Percentiles rank a stretch among this genome's conserved stretches.
Evolutionary conservation across 2,113 vertebrate genomes (phyloP).

Genomic region (Monopterus albus): DNA sequence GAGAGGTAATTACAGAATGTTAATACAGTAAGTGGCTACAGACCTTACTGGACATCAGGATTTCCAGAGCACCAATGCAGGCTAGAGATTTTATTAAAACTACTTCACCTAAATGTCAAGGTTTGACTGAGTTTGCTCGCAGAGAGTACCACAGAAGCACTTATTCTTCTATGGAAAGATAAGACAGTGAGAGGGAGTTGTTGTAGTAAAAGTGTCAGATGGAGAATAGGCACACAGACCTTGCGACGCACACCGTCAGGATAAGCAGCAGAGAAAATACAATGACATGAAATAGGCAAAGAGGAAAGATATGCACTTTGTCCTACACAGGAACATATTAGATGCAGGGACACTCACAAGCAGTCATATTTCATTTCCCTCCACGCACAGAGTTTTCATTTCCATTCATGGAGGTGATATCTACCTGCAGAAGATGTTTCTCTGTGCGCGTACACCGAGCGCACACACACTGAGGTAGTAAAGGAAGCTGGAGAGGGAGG

Average conservation of each 20-base stretch:
- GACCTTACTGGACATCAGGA: no score
- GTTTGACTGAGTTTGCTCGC: slow-evolving; percentile 29
- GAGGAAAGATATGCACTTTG: neutral
- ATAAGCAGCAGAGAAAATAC: slow-evolving; percentile 2
- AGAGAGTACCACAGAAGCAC: neutral
- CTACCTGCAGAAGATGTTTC: slow-evolving; percentile 39
- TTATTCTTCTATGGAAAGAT: slow-evolving; percentile 32
- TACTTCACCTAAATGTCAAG: slow-evolving; percentile 44
- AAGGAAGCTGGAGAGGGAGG: neutral
- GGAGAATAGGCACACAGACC: slow-evolving; percentile 11
- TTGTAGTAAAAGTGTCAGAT: slow-evolving; percentile 33
- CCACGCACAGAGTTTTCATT: slow-evolving; percentile 49
- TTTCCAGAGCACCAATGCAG: no score
- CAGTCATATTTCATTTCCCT: slow-evolving; percentile 52
- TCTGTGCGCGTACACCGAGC: neutral
- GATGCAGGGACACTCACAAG: slow-evolving; percentile 25
- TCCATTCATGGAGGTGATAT: slow-evolving; percentile 38
- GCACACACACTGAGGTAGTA: neutral
- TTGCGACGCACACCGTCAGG: slow-evolving; percentile 19
- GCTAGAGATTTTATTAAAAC: slow-evolving; percentile 6
- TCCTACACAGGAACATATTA: slow-evolving; percentile 40
- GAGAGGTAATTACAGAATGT: neutral
- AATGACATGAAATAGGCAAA: slow-evolving; percentile 7
- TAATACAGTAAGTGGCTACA: no score
- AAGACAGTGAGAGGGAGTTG: slow-evolving; percentile 22